Conservation (phyloP, 2,113 vertebrate species). For the Solea senegalensis region DNA sequence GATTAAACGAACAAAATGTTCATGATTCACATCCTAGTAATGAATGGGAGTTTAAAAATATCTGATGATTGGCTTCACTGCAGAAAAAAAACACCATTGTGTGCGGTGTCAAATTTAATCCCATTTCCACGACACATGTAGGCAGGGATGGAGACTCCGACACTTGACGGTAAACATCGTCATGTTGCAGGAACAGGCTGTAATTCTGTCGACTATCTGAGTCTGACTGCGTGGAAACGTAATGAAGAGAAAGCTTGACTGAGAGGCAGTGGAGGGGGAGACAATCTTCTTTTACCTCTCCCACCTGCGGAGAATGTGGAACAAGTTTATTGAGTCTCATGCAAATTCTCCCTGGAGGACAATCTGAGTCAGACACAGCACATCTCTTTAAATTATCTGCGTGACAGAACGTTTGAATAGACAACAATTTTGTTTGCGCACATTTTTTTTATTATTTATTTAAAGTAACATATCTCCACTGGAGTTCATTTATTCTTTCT, state of each 20-base stretch:
- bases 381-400: neutral
- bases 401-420: neutral
- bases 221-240: conserved; percentile 12
- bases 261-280: neutral
- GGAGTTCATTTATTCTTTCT: too few species aligned
- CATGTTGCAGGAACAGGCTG: neutral
- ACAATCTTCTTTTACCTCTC: conserved; percentile 6
- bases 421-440: too few species aligned
- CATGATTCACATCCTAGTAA: neutral
- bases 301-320: conserved; percentile 13
- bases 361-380: conserved; percentile 17
- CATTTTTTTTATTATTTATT: too few species aligned
- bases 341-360: conserved; percentile 35
- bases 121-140: neutral
- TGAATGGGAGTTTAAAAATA: neutral
- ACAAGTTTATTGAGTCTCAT: conserved; percentile 12
- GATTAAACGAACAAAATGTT: neutral
- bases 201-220: conserved; percentile 1
- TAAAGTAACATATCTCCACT: too few species aligned
- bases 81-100: neutral
- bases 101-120: neutral
- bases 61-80: neutral
- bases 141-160: conserved; percentile 1
- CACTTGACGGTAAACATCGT: neutral
- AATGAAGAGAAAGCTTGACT: neutral